Evolutionary conservation across 2,797 vertebrate species (phyloP).

Genomic region (Takifugu ocellatus): DNA sequence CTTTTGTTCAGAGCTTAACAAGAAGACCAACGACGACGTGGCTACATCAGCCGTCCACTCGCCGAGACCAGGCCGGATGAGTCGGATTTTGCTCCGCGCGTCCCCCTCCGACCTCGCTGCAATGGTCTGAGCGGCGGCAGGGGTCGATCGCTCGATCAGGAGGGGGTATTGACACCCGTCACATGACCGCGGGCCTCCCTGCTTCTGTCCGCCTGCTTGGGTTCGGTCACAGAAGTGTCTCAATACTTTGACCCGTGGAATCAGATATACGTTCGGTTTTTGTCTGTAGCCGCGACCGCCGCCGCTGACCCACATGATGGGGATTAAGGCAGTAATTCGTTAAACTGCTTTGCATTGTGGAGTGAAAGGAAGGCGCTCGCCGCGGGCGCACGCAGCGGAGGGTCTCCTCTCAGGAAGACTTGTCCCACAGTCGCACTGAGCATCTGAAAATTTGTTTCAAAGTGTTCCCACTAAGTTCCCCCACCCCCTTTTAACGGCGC

Average conservation of each 20-base stretch:
- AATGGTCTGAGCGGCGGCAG: slow-evolving; percentile 2
- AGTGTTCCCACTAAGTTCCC: slow-evolving; percentile 28
- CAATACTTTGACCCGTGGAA: background rate
- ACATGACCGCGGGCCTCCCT: slow-evolving; percentile 9
- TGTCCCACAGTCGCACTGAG: background rate
- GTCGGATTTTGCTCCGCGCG: too few species aligned
- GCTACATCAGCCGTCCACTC: background rate
- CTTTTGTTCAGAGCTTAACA: slow-evolving; percentile 23
- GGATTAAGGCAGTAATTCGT: slow-evolving; percentile 40
- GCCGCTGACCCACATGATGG: slow-evolving; percentile 33
- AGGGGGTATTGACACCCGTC: slow-evolving; percentile 32
- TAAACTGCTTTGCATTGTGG: slow-evolving; percentile 47
- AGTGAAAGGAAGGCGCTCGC: slow-evolving; percentile 26
- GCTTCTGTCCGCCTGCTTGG: background rate
- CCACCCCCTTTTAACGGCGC: slow-evolving; percentile 37
- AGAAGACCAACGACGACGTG: background rate
- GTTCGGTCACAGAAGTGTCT: background rate
- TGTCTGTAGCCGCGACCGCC: background rate
- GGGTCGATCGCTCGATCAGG: slow-evolving; percentile 38
- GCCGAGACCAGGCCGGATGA: too few species aligned
- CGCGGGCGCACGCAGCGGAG: slow-evolving; percentile 3
- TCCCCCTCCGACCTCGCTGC: background rate
- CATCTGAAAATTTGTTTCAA: slow-evolving; percentile 2
- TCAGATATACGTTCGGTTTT: background rate
- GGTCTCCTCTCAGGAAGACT: background rate